Conservation (phyloP, 2,797 vertebrate species). For the Phoxinus dragarum region DNA sequence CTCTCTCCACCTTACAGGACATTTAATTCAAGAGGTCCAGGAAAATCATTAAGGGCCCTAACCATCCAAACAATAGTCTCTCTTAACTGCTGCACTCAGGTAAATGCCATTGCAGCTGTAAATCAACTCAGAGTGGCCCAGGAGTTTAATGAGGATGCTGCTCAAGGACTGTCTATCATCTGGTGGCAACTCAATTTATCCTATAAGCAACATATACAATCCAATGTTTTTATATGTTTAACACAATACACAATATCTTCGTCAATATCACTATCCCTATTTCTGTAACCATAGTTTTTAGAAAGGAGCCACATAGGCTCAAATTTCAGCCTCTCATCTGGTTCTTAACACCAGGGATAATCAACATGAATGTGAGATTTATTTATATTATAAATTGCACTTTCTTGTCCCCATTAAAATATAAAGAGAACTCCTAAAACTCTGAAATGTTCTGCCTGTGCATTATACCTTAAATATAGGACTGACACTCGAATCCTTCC, state of each 20-base stretch:
- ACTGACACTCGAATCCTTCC: background rate
- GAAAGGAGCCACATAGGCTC: background rate
- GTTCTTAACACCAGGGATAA: background rate
- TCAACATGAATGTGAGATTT: background rate
- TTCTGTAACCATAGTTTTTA: background rate
- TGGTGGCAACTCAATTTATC: background rate
- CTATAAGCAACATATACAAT: background rate
- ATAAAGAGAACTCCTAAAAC: background rate
- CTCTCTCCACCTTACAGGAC: background rate
- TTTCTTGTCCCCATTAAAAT: background rate
- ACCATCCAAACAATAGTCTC: conserved; percentile 1
- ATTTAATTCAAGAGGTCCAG: background rate
- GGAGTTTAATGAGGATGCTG: background rate
- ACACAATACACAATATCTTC: background rate
- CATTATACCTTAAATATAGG: background rate
- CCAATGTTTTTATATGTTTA: background rate
- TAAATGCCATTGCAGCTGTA: background rate
- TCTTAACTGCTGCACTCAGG: background rate
- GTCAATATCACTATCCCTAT: no score
- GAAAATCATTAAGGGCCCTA: conserved; percentile 3
- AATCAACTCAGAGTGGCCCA: background rate
- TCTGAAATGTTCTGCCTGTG: background rate
- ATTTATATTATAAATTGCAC: background rate
- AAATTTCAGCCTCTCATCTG: background rate
- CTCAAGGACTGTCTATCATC: background rate